phyloP scores from a whole-genome alignment of 2,113 vertebrate genomes.

The Bombycilla garrulus region DNA sequence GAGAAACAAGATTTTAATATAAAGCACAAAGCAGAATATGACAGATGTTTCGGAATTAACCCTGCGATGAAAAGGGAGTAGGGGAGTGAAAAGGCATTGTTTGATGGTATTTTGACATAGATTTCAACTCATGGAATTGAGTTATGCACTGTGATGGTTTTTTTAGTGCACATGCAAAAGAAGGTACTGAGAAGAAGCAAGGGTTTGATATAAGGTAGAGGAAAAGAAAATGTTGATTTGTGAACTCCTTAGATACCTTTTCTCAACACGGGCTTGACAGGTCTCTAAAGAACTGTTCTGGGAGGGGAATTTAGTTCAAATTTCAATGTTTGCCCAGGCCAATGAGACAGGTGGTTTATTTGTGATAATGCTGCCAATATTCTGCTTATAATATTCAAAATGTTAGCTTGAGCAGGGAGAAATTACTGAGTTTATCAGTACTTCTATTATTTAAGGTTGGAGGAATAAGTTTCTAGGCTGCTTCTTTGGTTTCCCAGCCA shows the following conservation, averaged over 20 bases:
- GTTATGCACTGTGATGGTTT: not conserved
- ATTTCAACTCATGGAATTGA: not conserved
- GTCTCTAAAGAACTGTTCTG: not conserved
- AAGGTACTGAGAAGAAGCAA: not conserved
- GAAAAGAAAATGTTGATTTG: not conserved
- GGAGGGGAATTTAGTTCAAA: not conserved
- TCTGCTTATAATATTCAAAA: not conserved
- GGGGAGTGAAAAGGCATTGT: accelerated
- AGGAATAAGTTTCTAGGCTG: not conserved
- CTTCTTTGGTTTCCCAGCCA: not conserved
- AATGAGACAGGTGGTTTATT: not conserved
- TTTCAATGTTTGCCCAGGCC: not conserved
- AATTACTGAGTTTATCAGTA: not conserved
- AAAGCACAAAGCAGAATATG: not conserved
- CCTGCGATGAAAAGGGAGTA: not conserved
- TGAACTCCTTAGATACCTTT: not conserved
- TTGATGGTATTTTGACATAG: not conserved
- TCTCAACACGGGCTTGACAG: not conserved
- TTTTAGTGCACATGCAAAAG: not conserved
- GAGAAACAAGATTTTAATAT: not conserved
- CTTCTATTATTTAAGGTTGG: not conserved
- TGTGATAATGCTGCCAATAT: not conserved
- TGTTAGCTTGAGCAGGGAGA: not conserved
- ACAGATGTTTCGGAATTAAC: not conserved
- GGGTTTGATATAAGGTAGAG: not conserved